These are phyloP conservation scores for Enhydra lutris DNA, from an alignment of 2,113 vertebrate genomes.

Conservation along the genomic window DNA sequence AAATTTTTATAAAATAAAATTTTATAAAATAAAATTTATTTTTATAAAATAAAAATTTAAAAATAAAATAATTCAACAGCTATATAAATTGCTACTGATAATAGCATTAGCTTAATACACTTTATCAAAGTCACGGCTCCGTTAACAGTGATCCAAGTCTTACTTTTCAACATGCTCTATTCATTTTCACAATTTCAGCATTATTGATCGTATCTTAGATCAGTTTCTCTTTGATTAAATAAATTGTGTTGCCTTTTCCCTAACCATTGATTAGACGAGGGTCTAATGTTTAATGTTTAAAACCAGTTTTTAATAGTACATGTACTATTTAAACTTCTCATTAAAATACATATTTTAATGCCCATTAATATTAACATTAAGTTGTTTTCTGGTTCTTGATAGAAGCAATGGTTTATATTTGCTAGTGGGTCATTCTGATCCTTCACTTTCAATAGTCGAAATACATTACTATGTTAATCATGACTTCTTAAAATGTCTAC, in stretches of 20 bases:
- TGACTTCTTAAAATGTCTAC: not conserved
- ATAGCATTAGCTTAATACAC: conserved; percentile 52
- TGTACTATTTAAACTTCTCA: conserved; percentile 61
- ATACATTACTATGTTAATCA: not conserved
- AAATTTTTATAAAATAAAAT: conserved; percentile 58
- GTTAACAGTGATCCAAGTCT: conserved; percentile 57
- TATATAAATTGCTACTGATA: conserved; percentile 49
- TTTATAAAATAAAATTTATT: conserved; percentile 56
- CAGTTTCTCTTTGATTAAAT: conserved; percentile 63
- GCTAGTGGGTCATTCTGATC: not conserved
- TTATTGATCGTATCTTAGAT: conserved; percentile 68
- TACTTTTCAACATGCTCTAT: conserved; percentile 42
- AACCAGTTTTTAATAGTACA: conserved; percentile 58
- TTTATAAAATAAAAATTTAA: conserved; percentile 58
- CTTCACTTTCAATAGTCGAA: not conserved
- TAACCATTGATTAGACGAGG: conserved; percentile 45
- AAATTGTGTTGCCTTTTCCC: conserved; percentile 44
- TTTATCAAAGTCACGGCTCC: conserved; percentile 62
- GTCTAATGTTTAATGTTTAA: conserved; percentile 72
- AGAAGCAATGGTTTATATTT: not conserved
- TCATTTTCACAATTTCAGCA: conserved; percentile 71
- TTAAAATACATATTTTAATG: conserved; percentile 71
- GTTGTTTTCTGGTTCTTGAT: not conserved
- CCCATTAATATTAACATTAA: conserved; percentile 53
- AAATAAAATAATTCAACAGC: conserved; percentile 66